Evolutionary conservation across 2,113 vertebrate species (phyloP).

Genomic region (Epinephelus fuscoguttatus): DNA sequence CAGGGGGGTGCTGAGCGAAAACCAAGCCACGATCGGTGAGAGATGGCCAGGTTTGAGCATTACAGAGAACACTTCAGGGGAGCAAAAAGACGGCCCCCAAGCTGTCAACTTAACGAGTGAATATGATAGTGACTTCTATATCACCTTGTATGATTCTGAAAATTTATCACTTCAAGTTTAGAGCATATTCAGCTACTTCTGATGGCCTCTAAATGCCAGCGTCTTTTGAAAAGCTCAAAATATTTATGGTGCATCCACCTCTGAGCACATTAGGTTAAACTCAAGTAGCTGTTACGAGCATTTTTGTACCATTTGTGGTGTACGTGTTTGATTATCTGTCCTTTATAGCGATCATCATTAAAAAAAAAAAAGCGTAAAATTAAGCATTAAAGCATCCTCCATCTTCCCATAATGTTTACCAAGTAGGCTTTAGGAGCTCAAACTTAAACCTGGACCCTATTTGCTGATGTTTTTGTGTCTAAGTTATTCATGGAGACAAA

Average conservation of each 20-base stretch:
- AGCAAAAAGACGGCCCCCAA: neutral
- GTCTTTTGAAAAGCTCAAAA: slow-evolving; percentile 1
- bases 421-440: too few species aligned
- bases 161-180: neutral
- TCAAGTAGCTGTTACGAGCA: neutral
- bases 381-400: too few species aligned
- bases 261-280: neutral
- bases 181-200: neutral
- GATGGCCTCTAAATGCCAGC: neutral
- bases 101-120: slow-evolving; percentile 7
- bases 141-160: slow-evolving; percentile 10
- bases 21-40: slow-evolving; percentile 12
- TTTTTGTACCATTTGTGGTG: neutral
- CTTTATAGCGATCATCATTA: neutral
- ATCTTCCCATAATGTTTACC: too few species aligned
- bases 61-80: slow-evolving; percentile 2
- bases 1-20: slow-evolving; percentile 16
- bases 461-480: too few species aligned
- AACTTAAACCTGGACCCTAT: too few species aligned
- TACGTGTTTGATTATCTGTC: neutral
- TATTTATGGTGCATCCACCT: neutral
- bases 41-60: neutral
- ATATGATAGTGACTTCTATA: slow-evolving; percentile 12
- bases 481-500: too few species aligned
- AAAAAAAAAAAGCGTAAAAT: too few species aligned